Evolutionary conservation across 2,797 vertebrate species (phyloP).

Genomic region (Oreortyx pictus): DNA sequence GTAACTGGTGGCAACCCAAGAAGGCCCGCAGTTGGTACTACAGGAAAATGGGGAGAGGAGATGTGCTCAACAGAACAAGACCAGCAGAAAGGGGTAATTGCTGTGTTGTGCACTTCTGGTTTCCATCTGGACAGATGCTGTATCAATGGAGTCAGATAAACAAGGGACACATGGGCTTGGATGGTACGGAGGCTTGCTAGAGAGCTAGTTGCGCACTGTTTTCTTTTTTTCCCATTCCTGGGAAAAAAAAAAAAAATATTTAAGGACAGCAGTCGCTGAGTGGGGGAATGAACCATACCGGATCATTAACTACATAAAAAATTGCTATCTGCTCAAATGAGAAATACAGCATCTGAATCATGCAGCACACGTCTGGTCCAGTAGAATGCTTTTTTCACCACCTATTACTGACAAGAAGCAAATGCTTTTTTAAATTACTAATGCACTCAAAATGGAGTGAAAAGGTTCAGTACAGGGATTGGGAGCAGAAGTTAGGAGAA

Average conservation of each 20-base stretch:
- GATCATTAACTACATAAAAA: background rate
- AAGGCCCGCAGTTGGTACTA: background rate
- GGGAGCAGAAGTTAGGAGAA: background rate
- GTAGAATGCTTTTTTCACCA: background rate
- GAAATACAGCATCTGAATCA: background rate
- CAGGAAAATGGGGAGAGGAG: background rate
- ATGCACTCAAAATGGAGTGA: background rate
- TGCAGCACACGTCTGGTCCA: background rate
- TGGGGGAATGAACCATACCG: background rate
- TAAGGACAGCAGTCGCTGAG: background rate
- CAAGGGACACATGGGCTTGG: background rate
- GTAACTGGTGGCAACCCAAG: background rate
- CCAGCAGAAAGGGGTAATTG: background rate
- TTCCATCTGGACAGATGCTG: background rate
- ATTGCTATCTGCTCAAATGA: background rate
- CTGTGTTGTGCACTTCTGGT: background rate
- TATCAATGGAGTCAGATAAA: background rate
- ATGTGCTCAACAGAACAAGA: background rate
- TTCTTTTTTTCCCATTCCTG: too few species aligned
- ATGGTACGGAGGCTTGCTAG: background rate
- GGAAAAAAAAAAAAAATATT: too few species aligned
- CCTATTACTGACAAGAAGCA: background rate
- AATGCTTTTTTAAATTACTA: background rate
- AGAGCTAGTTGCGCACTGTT: background rate
- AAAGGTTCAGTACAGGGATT: background rate